Percentiles rank a stretch among this genome's conserved stretches.
Conservation (phyloP, 2,113 vertebrate genomes). For the Microtus pennsylvanicus region DNA sequence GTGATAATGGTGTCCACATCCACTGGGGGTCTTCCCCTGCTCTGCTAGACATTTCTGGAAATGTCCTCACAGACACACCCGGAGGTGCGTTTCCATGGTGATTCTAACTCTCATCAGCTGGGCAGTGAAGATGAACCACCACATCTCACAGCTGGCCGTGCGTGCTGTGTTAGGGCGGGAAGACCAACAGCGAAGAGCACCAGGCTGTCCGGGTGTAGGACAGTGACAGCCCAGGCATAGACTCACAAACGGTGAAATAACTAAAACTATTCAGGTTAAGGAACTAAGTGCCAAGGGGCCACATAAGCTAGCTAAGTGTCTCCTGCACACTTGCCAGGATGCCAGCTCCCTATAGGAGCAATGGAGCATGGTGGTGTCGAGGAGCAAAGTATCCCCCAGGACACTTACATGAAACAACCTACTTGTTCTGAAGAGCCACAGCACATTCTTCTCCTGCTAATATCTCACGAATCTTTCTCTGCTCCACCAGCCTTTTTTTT, state of each 20-base stretch:
- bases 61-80: neutral
- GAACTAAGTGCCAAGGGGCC: neutral
- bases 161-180: neutral
- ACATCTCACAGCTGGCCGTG: neutral
- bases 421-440: conserved; percentile 31
- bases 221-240: neutral
- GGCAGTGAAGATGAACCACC: neutral
- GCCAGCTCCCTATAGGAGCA: neutral
- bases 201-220: neutral
- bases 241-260: neutral
- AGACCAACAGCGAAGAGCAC: neutral
- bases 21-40: neutral
- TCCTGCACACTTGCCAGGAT: neutral
- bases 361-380: neutral
- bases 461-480: neutral
- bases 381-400: neutral
- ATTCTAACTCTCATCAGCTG: neutral
- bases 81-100: neutral
- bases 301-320: neutral
- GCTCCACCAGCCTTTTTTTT: neutral
- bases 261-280: neutral
- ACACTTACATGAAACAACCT: neutral
- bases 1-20: neutral
- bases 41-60: neutral
- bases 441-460: neutral